phyloP scores from a whole-genome alignment of 1,140 invertebrate species.

The Cydia strobilella region DNA sequence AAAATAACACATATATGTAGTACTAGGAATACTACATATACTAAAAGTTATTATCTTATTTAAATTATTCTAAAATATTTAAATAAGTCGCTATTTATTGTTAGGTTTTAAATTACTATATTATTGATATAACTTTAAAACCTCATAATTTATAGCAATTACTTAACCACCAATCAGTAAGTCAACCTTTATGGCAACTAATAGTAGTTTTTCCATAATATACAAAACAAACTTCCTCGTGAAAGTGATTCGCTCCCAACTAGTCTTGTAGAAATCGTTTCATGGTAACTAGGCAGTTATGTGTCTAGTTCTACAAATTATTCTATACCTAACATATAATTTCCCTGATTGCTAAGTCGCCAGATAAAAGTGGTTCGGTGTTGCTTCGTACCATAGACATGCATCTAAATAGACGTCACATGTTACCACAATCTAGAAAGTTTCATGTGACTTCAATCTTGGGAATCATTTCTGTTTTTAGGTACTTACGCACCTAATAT shows the following conservation, averaged over 20 bases:
- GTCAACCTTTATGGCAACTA: conserved; percentile 3
- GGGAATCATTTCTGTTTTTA: background rate
- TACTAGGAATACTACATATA: no score
- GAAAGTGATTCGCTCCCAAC: conserved; percentile 36
- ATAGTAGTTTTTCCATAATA: conserved; percentile 29
- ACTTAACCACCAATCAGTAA: background rate
- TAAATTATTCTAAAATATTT: no score
- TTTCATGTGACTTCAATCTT: no score
- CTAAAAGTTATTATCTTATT: no score
- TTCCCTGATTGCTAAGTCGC: conserved; percentile 50
- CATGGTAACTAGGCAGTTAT: background rate
- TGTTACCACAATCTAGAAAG: background rate
- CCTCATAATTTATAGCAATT: background rate
- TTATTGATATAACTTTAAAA: background rate
- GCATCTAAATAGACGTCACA: background rate
- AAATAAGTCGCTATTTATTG: background rate
- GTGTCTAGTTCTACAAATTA: conserved; percentile 39
- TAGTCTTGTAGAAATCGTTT: conserved; percentile 35
- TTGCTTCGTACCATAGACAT: conserved; percentile 19
- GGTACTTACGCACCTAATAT: no score
- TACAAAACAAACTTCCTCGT: conserved; percentile 24
- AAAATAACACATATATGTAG: no score
- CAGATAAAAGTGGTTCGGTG: conserved; percentile 43
- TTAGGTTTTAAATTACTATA: background rate
- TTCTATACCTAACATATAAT: conserved; percentile 50